phyloP scores from a whole-genome alignment of 2,113 vertebrate species.

The Apteryx owenii region DNA sequence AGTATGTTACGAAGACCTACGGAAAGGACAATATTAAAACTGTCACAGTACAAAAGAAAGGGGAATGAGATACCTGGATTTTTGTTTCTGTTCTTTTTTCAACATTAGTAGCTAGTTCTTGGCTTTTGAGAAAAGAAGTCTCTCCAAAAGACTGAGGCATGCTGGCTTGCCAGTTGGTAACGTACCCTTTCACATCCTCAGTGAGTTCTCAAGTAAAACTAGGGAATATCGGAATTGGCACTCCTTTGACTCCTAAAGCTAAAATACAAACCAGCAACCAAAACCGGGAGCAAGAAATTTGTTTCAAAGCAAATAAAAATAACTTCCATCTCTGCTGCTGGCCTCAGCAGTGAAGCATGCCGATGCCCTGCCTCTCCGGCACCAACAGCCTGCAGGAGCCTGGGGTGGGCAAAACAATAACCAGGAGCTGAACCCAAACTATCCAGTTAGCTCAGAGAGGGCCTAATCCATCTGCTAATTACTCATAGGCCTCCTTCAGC shows the following conservation, averaged over 20 bases:
- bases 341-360: neutral
- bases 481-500: conserved; percentile 41
- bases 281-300: conserved; percentile 16
- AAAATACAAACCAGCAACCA: conserved; percentile 7
- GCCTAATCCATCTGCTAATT: conserved; percentile 49
- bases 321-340: conserved; percentile 3
- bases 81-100: neutral
- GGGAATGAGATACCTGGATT: neutral
- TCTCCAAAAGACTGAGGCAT: neutral
- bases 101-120: neutral
- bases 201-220: neutral
- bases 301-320: conserved; percentile 26
- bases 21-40: neutral
- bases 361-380: neutral
- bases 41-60: neutral
- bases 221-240: neutral
- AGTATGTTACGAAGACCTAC: neutral
- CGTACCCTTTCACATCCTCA: neutral
- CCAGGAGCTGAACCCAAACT: conserved; percentile 42
- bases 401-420: conserved; percentile 2
- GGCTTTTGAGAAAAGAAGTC: neutral
- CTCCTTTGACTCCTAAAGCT: conserved; percentile 16
- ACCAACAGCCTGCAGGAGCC: neutral
- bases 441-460: conserved; percentile 28
- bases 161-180: neutral